Evolutionary conservation across 2,797 vertebrate species (phyloP).

Genomic region (Paratrypauchen microcephalus): DNA sequence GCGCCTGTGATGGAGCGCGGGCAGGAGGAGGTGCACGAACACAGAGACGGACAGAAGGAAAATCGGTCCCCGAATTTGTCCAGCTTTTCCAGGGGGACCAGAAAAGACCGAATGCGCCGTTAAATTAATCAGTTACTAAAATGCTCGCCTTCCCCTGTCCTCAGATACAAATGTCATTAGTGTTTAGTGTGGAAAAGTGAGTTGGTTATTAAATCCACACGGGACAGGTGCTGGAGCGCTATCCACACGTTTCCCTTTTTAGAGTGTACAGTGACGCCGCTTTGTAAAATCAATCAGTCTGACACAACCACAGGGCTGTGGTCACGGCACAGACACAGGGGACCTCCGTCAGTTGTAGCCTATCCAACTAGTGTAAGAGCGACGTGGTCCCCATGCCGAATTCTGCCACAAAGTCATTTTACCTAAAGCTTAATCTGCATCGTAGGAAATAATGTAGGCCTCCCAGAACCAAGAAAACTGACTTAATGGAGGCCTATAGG

Average conservation of each 20-base stretch:
- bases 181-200: conserved; percentile 37
- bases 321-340: conserved; percentile 46
- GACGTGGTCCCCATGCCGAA: neutral
- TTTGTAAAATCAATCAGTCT: conserved; percentile 60
- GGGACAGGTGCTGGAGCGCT: conserved; percentile 63
- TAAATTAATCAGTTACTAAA: neutral
- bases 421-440: neutral
- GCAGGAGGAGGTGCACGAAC: conserved; percentile 11
- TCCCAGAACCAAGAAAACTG: no score
- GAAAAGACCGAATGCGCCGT: neutral
- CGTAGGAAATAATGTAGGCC: neutral
- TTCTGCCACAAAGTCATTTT: conserved; percentile 23
- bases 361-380: neutral
- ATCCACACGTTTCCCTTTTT: conserved; percentile 20
- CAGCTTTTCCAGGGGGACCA: neutral
- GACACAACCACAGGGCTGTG: conserved; percentile 49
- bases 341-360: conserved; percentile 45
- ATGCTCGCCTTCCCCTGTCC: neutral
- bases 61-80: neutral
- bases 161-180: conserved; percentile 35
- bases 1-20: conserved; percentile 2
- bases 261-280: conserved; percentile 10
- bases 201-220: conserved; percentile 29
- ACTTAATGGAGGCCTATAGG: no score
- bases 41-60: neutral